These are phyloP conservation scores for Papilio dardanus DNA, from an alignment of 1,140 invertebrate genomes.

Conservation along the genomic window DNA sequence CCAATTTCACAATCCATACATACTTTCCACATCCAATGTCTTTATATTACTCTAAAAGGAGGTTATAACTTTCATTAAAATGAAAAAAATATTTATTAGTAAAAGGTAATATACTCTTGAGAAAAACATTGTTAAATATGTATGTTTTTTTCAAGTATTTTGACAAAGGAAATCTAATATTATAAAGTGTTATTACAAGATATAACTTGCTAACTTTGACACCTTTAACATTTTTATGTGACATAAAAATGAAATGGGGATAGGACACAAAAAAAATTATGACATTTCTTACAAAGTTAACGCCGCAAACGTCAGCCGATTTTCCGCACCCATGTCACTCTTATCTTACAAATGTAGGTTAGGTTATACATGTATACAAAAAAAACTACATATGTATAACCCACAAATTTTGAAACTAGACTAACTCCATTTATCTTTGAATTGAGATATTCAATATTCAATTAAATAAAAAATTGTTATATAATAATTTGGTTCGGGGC, in stretches of 20 bases:
- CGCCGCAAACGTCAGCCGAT: slow-evolving; percentile 22
- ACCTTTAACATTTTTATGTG: slow-evolving; percentile 16
- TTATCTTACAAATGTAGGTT: slow-evolving; percentile 14
- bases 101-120: background rate
- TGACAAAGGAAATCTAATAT: background rate
- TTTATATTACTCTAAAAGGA: no score
- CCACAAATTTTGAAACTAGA: no score
- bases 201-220: background rate
- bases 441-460: no score
- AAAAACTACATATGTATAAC: background rate
- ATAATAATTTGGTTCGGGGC: no score
- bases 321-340: slow-evolving; percentile 20
- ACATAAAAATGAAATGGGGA: slow-evolving; percentile 18
- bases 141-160: background rate
- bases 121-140: background rate
- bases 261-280: slow-evolving; percentile 15
- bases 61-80: no score
- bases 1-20: no score
- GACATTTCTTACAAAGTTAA: slow-evolving; percentile 16
- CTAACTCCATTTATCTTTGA: no score
- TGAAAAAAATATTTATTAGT: no score
- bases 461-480: no score
- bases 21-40: no score
- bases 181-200: background rate
- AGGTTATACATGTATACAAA: no score